A percentile compares a stretch with the other conserved stretches of the same genome.
Conservation (phyloP, 2,113 vertebrate species). For the Casuarius casuarius region DNA sequence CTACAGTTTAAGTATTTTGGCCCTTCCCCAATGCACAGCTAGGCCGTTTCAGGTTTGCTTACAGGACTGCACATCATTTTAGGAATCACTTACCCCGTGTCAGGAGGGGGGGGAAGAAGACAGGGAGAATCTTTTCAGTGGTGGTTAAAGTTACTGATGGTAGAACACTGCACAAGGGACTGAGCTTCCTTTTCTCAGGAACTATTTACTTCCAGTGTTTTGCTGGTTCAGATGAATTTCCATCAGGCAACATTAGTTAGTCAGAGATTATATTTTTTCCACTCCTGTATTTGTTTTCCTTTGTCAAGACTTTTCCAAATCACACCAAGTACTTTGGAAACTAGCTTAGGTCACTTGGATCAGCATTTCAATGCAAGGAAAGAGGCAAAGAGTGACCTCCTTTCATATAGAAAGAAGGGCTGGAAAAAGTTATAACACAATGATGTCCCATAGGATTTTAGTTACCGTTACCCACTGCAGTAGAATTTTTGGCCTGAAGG, state of each 20-base stretch:
- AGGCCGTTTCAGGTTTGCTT: not conserved
- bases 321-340: not conserved
- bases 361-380: not conserved
- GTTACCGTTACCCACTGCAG: not conserved
- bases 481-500: not conserved
- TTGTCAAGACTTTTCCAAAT: not conserved
- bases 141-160: not conserved
- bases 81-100: not conserved
- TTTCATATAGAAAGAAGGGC: not conserved
- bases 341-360: not conserved
- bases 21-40: not conserved
- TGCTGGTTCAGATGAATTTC: not conserved
- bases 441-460: rapidly evolving
- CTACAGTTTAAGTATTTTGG: not conserved
- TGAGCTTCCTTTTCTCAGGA: not conserved
- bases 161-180: not conserved
- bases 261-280: not conserved
- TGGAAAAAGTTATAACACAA: not conserved
- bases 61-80: not conserved
- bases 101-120: not conserved
- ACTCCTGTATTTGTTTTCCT: not conserved
- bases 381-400: not conserved
- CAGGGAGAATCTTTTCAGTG: not conserved
- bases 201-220: not conserved
- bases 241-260: not conserved